Conservation (phyloP, 2,888 invertebrate genomes). For the Folsomia manolachei region DNA sequence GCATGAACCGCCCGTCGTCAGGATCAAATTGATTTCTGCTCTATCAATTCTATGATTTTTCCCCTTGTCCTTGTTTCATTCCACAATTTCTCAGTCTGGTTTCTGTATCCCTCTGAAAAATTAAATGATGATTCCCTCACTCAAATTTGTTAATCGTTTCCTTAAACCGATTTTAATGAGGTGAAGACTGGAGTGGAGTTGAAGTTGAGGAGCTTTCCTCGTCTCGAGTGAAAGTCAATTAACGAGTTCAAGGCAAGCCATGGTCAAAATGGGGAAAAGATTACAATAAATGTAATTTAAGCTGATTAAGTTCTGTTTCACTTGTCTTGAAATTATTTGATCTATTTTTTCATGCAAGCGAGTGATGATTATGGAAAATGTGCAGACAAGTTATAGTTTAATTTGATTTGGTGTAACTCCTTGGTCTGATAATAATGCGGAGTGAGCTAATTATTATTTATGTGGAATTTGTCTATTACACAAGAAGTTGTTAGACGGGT, state of each 20-base stretch:
- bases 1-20: neutral
- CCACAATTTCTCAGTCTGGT: too few species aligned
- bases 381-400: neutral
- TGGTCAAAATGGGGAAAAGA: too few species aligned
- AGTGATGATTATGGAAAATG: neutral
- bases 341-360: neutral
- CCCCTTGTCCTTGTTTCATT: too few species aligned
- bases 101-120: neutral
- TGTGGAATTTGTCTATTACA: too few species aligned
- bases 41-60: neutral
- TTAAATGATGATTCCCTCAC: neutral
- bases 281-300: too few species aligned
- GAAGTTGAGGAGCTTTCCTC: too few species aligned
- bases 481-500: too few species aligned
- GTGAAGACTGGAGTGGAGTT: neutral
- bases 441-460: too few species aligned
- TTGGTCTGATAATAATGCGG: too few species aligned
- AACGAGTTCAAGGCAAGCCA: neutral
- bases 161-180: neutral
- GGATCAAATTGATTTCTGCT: neutral
- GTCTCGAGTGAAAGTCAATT: neutral
- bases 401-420: neutral
- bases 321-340: neutral
- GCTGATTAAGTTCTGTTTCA: neutral
- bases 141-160: neutral